Evolutionary conservation across 2,888 invertebrate genomes (phyloP).

Genomic region (Clusia tigrina): DNA sequence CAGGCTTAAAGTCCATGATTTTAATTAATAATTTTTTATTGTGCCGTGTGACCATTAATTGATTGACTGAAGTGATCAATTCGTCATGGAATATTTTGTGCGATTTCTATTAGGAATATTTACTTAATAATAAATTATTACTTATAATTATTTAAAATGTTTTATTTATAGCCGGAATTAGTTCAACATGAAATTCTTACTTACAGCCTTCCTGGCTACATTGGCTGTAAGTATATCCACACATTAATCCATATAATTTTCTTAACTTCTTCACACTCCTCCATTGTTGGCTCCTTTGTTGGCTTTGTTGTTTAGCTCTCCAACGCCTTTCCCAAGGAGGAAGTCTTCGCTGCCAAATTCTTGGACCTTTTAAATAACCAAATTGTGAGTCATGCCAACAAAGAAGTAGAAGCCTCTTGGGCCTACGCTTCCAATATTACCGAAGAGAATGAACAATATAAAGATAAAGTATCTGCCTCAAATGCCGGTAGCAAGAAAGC

Average conservation of each 20-base stretch:
- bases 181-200: slow-evolving; percentile 33
- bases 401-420: slow-evolving; percentile 73
- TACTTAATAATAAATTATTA: not conserved
- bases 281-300: no score
- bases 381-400: slow-evolving; percentile 69
- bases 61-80: no score
- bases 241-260: not conserved
- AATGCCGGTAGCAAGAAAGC: slow-evolving; percentile 62
- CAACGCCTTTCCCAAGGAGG: slow-evolving; percentile 51
- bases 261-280: not conserved
- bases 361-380: slow-evolving; percentile 71
- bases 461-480: slow-evolving; percentile 59
- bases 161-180: not conserved
- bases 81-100: no score
- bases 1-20: no score
- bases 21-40: no score
- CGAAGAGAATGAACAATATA: slow-evolving; percentile 71
- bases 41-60: no score
- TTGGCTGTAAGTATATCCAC: not conserved
- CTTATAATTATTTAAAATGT: no score
- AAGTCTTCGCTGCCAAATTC: slow-evolving; percentile 70
- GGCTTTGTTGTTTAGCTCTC: no score
- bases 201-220: slow-evolving; percentile 35
- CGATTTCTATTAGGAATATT: not conserved
- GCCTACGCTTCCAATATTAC: slow-evolving; percentile 80